A percentile compares a stretch with the other conserved stretches of the same genome.
phyloP scores from a whole-genome alignment of 1,140 invertebrate species.

The Formica exsecta region DNA sequence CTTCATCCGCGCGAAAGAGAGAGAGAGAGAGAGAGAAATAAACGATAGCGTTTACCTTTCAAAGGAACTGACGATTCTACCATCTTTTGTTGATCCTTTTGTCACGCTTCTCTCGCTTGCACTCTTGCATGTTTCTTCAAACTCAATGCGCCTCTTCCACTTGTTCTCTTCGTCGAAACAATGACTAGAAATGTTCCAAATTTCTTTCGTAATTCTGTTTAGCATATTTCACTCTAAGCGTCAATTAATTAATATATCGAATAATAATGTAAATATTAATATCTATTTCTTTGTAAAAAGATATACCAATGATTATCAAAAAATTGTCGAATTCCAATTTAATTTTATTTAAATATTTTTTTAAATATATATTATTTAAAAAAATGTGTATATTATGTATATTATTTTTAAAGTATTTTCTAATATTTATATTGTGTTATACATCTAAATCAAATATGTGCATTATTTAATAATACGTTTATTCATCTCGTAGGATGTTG shows the following conservation, averaged over 20 bases:
- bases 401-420: too few relatives aligned
- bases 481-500: background rate
- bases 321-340: too few relatives aligned
- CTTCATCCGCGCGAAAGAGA: constrained; percentile 1
- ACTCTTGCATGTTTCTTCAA: background rate
- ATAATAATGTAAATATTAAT: background rate
- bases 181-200: constrained; percentile 23
- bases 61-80: constrained; percentile 44
- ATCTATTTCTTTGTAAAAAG: background rate
- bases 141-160: background rate
- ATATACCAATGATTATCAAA: too few relatives aligned
- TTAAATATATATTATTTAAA: too few relatives aligned
- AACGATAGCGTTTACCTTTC: constrained; percentile 47
- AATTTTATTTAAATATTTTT: too few relatives aligned
- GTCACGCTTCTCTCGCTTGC: constrained; percentile 10
- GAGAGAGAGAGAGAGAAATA: background rate
- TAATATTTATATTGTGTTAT: too few relatives aligned
- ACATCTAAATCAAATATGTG: too few relatives aligned
- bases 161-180: constrained; percentile 27
- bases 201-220: constrained; percentile 15
- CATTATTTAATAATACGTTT: too few relatives aligned
- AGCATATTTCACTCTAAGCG: too few relatives aligned
- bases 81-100: constrained; percentile 43
- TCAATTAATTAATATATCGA: too few relatives aligned
- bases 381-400: too few relatives aligned